A percentile compares a stretch with the other conserved stretches of the same genome.
Evolutionary conservation across 2,888 invertebrate species (phyloP).

Genomic region (Sinhomidia bicolor): DNA sequence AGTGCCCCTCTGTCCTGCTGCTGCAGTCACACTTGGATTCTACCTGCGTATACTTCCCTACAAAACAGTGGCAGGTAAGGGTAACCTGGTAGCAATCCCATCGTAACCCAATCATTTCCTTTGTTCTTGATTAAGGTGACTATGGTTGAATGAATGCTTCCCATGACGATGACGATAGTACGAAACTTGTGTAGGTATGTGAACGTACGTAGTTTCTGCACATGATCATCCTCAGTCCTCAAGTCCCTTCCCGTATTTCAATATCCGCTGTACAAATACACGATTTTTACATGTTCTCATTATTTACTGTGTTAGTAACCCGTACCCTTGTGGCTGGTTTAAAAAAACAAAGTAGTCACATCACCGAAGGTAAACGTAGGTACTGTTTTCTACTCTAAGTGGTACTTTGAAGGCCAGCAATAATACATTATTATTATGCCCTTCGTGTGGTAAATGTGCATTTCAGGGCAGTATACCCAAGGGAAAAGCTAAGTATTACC

Average conservation of each 20-base stretch:
- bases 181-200: too few relatives aligned
- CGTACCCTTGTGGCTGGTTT: not conserved
- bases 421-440: too few relatives aligned
- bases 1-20: too few relatives aligned
- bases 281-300: constrained; percentile 1
- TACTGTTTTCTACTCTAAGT: not conserved
- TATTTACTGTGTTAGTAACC: constrained; percentile 26
- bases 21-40: not conserved
- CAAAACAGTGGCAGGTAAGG: not conserved
- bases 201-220: not conserved
- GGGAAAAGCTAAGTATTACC: too few relatives aligned
- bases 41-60: not conserved
- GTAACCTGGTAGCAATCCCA: constrained; percentile 17
- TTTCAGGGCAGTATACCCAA: too few relatives aligned
- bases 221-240: too few relatives aligned
- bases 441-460: too few relatives aligned
- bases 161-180: too few relatives aligned
- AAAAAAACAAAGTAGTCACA: not conserved
- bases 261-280: not conserved
- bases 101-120: constrained; percentile 18
- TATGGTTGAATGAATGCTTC: too few relatives aligned
- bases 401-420: too few relatives aligned
- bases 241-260: not conserved
- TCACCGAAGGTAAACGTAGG: not conserved
- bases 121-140: constrained; percentile 32